A percentile compares a stretch with the other conserved stretches of the same genome.
Evolutionary conservation across 2,113 vertebrate genomes (phyloP).

Genomic region (Natator depressus): DNA sequence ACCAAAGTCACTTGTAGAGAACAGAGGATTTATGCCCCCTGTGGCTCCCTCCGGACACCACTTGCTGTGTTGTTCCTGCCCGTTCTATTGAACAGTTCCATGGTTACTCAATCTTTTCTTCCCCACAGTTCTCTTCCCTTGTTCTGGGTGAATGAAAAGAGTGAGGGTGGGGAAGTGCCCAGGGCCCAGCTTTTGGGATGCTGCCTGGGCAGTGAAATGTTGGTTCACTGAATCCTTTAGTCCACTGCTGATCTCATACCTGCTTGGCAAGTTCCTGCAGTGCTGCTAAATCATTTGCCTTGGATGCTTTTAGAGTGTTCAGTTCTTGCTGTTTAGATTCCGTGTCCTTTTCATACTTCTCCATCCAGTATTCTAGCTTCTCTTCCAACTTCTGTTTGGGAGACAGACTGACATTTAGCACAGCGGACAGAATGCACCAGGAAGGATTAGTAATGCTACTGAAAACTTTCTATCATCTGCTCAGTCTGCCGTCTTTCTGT

Average conservation of each 20-base stretch:
- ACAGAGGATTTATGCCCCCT: neutral
- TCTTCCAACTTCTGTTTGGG: conserved; percentile 78
- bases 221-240: neutral
- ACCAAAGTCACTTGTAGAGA: neutral
- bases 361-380: conserved; percentile 85
- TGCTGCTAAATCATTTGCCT: conserved; percentile 74
- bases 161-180: neutral
- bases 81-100: neutral
- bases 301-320: conserved; percentile 73
- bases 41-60: neutral
- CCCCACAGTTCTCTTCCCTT: neutral
- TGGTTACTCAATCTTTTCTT: neutral
- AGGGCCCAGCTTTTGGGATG: neutral
- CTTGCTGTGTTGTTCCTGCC: neutral
- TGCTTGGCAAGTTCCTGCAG: conserved; percentile 78
- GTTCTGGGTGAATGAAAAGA: neutral
- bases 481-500: neutral
- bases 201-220: neutral
- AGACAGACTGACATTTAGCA: neutral
- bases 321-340: conserved; percentile 82
- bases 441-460: neutral
- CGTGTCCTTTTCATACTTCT: conserved; percentile 84
- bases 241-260: conserved; percentile 67
- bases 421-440: neutral
- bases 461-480: neutral